Percentiles rank a stretch among this genome's conserved stretches.
Conservation (phyloP, 2,888 invertebrate species). For the Drosophila limbata region DNA sequence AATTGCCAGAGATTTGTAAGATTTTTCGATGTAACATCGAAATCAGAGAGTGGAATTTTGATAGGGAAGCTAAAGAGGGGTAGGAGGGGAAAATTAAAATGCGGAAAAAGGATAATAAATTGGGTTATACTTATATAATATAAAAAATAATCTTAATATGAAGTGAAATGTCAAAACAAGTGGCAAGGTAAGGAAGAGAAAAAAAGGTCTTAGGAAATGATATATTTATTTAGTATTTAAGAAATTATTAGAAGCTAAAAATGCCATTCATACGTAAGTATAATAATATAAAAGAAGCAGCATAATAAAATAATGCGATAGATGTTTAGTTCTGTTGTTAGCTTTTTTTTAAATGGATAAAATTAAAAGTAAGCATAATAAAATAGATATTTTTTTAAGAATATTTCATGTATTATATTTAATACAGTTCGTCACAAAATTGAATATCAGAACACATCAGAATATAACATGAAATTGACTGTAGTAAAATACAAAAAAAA, state of each 20-base stretch:
- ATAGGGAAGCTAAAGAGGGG: slow-evolving; percentile 7
- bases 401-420: too few species aligned
- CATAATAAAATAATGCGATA: too few species aligned
- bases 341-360: too few species aligned
- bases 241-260: neutral
- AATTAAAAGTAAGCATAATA: too few species aligned
- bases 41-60: slow-evolving; percentile 37
- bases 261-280: neutral
- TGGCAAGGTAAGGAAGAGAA: neutral
- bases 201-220: neutral
- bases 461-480: neutral
- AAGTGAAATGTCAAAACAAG: neutral
- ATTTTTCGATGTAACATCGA: slow-evolving; percentile 36
- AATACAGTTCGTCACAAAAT: too few species aligned
- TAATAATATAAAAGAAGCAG: neutral
- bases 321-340: too few species aligned
- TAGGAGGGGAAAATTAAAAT: neutral
- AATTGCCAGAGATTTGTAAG: slow-evolving; percentile 52
- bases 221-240: too few species aligned
- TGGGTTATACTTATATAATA: slow-evolving; percentile 5
- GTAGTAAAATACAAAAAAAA: neutral
- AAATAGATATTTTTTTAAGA: too few species aligned
- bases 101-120: neutral
- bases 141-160: slow-evolving; percentile 6
- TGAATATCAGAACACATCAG: too few species aligned